Evolutionary conservation across 1,140 invertebrate species (phyloP), one percentile per base, ranked within the genome.

Genomic region (Acromyrmex echinatior): DNA sequence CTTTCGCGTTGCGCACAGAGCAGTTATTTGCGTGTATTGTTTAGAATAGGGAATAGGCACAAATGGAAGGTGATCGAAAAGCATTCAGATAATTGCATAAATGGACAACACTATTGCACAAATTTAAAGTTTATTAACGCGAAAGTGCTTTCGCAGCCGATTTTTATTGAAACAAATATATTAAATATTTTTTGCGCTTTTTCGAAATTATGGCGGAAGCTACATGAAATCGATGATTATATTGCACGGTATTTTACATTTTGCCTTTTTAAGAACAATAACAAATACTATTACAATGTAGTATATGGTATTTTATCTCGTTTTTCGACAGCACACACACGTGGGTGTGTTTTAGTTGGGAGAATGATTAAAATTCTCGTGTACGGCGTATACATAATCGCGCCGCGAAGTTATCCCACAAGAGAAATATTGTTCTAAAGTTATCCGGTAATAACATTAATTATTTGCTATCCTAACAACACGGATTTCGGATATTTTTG

Each of bases 381-480:
- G 5, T 14, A 25, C 3, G 3, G 14, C 31, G 14, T 31, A 80
- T 28, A 77, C n/a, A 35, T 39, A 63, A 63, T 63, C 16, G 35
- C 35, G 12, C 31, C 45, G 18, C n/a, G 3, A 70, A 81, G 63
- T 81, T 81, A 28, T 18, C 14, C 49, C 14, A 21, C 31, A 81
- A 58, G 35, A 81, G 65, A 71, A 81, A 81, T 70, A 70, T 81
- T 68, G 6, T 71, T 58, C 65, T 71, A 81, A 81, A 45, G 14
- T 81, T 71, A 28, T 35, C 5, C 14, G 31, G 16, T 49, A 81
- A 81, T 45, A 60, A 58, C 35, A 60, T 81, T 45, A 81, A 81
- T 81, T 80, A 68, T 80, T 56, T 62, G 73, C 9, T 70, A 35
- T 71, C 5, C 16, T 18, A 39, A 35, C 31, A 28, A 39, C 35